Evolutionary conservation across 1,140 invertebrate species (phyloP).

Genomic region (Rhopalosiphum maidis): DNA sequence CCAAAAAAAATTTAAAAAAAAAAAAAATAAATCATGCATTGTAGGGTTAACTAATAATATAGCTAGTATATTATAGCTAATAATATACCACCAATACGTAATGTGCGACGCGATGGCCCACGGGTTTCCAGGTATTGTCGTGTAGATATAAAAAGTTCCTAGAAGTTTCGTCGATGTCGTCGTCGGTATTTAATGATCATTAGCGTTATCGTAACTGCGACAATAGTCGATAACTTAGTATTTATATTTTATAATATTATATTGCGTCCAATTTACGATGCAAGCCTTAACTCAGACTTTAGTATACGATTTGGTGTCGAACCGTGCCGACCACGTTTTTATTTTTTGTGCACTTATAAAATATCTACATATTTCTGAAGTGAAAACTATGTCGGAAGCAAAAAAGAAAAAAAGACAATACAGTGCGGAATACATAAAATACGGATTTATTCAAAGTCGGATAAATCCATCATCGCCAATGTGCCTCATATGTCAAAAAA

Average conservation of each 20-base stretch:
- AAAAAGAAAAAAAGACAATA: constrained; percentile 29
- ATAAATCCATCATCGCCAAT: constrained; percentile 20
- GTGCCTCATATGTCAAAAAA: constrained; percentile 43
- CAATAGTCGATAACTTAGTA: background rate
- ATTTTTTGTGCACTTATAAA: background rate
- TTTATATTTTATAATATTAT: background rate
- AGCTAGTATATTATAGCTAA: too few relatives aligned
- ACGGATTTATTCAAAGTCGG: constrained; percentile 24
- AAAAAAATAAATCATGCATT: too few relatives aligned
- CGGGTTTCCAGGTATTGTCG: background rate
- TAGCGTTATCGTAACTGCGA: background rate
- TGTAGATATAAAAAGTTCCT: constrained; percentile 8
- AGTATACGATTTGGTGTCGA: background rate
- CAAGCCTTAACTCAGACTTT: background rate
- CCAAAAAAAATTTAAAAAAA: too few relatives aligned
- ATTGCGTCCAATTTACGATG: background rate
- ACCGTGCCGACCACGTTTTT: background rate
- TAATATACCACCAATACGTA: background rate
- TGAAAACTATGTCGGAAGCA: constrained; percentile 27
- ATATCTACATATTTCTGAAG: constrained; percentile 21
- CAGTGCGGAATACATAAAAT: constrained; percentile 45
- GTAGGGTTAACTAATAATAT: too few relatives aligned
- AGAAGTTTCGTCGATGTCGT: background rate
- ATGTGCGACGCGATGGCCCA: background rate
- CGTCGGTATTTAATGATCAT: constrained; percentile 19